Evolutionary conservation across 2,888 invertebrate genomes (phyloP), one percentile per base, ranked within the genome.

Genomic region (Onchidella celtica): DNA sequence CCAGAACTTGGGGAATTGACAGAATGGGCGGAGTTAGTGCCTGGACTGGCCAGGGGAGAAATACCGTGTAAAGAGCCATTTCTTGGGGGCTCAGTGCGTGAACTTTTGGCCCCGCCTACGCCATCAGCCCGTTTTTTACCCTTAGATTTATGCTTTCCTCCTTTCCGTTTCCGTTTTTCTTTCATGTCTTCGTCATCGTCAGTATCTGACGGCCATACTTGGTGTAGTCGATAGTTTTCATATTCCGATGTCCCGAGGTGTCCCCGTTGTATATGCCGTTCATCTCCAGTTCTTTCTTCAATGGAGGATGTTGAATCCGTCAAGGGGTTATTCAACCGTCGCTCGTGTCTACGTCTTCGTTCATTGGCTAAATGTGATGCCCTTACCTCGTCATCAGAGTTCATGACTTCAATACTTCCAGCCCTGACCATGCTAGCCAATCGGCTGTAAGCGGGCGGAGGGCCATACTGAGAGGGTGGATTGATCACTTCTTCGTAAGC

Each of bases 401-500:
- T n/a, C 11, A 21, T 0, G 0, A 21, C 9, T 27, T 68, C 32
- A 34, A n/a, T 0, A 32, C 32, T 29, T 17, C 32, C 55, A 1
- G 17, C 38, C 36, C 32, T 29, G 9, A 24, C 74, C 24, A 17
- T 21, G 65, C 34, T 36, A 6, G 80, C 61, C 34, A 84, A 70
- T 3, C 74, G n/a, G 65, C 73, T 82, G 75, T 85, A 85, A 3
- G 79, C 75, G 0, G 83, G 82, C 2, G 83, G 83, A 1, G 83
- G 85, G 3, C 59, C 83, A 27, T 27, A 73, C 4, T 40, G 24
- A 17, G 61, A 65, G 1, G 65, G 36, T 1, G 61, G 69, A 21
- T 24, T 34, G 47, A 89, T 82, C 4, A 88, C 87, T 75, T 87
- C 87, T 59, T 89, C 88, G 73, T 89, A 89, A 1, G 88, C 86